These are phyloP conservation scores for Spheniscus mendiculus DNA, from an alignment of 2,113 vertebrate species.

Conservation along the genomic window DNA sequence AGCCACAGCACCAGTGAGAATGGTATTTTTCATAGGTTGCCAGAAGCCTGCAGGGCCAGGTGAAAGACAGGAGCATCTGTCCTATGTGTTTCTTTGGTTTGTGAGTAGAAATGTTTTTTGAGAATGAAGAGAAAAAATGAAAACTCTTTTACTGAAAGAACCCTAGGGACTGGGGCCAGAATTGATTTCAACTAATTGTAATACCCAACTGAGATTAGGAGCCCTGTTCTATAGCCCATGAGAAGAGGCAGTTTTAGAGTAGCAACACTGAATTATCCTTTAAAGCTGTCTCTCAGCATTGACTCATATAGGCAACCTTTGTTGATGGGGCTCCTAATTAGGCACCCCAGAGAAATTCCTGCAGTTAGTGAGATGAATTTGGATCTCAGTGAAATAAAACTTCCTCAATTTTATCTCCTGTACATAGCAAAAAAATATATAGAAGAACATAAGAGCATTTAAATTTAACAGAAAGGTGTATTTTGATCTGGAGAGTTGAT, in stretches of 20 bases:
- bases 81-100: background rate
- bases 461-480: background rate
- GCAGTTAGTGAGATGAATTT: constrained; percentile 45
- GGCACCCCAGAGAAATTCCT: constrained; percentile 51
- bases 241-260: constrained; percentile 45
- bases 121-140: background rate
- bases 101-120: background rate
- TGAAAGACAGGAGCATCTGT: background rate
- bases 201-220: constrained; percentile 45
- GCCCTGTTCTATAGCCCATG: constrained; percentile 9
- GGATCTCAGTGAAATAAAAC: constrained; percentile 17
- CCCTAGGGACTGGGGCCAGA: constrained; percentile 8
- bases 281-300: constrained; percentile 45
- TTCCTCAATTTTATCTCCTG: background rate
- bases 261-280: constrained; percentile 37
- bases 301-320: constrained; percentile 31
- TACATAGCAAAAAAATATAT: background rate
- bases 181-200: constrained; percentile 51
- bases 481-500: background rate
- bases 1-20: background rate
- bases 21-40: background rate
- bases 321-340: constrained; percentile 45
- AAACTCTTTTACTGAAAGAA: background rate
- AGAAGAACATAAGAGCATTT: background rate
- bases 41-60: background rate